Conservation (phyloP, 2,113 vertebrate genomes). For the Chaetodon auriga region DNA sequence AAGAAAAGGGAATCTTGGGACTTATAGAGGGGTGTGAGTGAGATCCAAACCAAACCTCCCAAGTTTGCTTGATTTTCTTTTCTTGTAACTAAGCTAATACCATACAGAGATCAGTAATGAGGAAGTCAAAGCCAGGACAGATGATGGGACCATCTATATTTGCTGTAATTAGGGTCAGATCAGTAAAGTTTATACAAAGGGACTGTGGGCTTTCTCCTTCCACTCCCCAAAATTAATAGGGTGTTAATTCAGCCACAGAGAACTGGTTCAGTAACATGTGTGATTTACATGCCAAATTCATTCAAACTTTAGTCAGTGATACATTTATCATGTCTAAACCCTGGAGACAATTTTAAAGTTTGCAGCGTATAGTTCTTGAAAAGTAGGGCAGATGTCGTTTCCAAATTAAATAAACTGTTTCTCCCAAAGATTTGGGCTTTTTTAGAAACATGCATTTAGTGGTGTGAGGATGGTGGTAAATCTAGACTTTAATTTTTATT, state of each 20-base stretch:
- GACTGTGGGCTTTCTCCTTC: slow-evolving; percentile 35
- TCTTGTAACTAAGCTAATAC: not conserved
- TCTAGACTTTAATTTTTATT: slow-evolving; percentile 78
- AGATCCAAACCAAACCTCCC: not conserved
- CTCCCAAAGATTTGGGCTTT: slow-evolving; percentile 62
- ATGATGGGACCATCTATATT: slow-evolving; percentile 22
- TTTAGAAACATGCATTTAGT: slow-evolving; percentile 82
- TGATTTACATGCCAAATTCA: slow-evolving; percentile 36
- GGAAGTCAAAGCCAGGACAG: not conserved
- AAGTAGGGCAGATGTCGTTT: slow-evolving; percentile 65
- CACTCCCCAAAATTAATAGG: slow-evolving; percentile 28
- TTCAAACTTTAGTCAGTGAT: slow-evolving; percentile 27
- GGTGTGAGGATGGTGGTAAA: slow-evolving; percentile 78
- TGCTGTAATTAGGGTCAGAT: slow-evolving; percentile 53
- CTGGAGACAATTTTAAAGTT: slow-evolving; percentile 35
- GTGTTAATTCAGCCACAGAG: slow-evolving; percentile 45
- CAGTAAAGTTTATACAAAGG: slow-evolving; percentile 31
- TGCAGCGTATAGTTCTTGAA: slow-evolving; percentile 51
- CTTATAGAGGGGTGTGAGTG: not conserved
- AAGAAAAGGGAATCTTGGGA: not conserved
- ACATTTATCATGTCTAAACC: slow-evolving; percentile 39
- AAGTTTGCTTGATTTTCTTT: not conserved
- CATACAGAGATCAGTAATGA: not conserved
- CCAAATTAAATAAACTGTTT: slow-evolving; percentile 79
- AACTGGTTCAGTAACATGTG: slow-evolving; percentile 36